These are phyloP conservation scores for Mergus octosetaceus DNA, from an alignment of 2,797 vertebrate genomes.

Conservation along the genomic window DNA sequence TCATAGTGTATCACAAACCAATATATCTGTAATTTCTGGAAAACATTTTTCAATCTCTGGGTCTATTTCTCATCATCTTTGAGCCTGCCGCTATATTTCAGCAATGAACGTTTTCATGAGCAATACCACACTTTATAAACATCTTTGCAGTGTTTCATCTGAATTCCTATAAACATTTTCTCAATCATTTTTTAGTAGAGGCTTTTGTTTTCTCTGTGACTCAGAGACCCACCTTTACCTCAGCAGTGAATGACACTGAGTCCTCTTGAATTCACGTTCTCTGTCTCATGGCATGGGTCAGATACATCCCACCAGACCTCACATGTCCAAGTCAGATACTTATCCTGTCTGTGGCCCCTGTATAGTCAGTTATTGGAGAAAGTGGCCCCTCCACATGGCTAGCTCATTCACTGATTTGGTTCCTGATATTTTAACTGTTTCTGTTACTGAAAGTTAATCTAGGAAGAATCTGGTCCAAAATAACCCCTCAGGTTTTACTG, in stretches of 20 bases:
- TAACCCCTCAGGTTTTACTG: neutral
- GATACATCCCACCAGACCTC: neutral
- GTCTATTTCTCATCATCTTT: slow-evolving; percentile 9
- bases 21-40: neutral
- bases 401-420: neutral
- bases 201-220: neutral
- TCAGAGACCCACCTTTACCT: neutral
- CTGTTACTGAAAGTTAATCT: neutral
- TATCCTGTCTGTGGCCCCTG: neutral
- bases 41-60: neutral
- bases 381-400: neutral
- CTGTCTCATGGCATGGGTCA: neutral
- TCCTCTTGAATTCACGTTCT: neutral
- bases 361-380: neutral
- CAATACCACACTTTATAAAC: neutral
- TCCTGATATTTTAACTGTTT: neutral
- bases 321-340: neutral
- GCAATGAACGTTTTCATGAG: neutral
- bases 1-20: neutral
- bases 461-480: neutral
- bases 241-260: neutral
- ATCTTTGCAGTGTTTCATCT: neutral
- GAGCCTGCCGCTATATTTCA: neutral
- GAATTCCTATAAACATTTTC: neutral
- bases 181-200: neutral